A percentile compares a stretch with the other conserved stretches of the same genome.
These are phyloP conservation scores for Chiroxiphia lanceolata DNA, from an alignment of 2,797 vertebrate species.

Conservation along the genomic window DNA sequence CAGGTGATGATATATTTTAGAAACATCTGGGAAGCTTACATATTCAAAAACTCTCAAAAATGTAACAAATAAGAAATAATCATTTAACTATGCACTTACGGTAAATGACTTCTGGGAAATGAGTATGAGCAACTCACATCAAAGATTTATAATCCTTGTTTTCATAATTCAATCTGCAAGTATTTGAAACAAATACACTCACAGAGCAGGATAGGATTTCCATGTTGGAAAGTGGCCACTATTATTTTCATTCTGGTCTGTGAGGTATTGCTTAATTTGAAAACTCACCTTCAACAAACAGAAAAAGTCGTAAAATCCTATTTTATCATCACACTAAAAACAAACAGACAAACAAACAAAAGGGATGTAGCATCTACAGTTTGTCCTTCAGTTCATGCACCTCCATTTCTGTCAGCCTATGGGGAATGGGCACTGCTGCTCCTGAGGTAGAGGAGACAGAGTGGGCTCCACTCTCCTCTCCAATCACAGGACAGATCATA, in stretches of 20 bases:
- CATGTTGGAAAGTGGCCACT: background rate
- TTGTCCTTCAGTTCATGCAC: background rate
- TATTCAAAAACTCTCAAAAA: slow-evolving; percentile 15
- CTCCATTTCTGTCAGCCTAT: background rate
- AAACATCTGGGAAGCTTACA: background rate
- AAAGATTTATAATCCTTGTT: slow-evolving; percentile 2
- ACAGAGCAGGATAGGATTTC: background rate
- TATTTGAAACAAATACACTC: background rate
- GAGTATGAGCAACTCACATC: background rate
- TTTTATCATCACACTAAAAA: background rate
- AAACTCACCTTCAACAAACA: background rate
- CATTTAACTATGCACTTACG: background rate
- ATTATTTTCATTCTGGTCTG: background rate
- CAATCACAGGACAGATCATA: background rate
- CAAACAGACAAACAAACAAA: background rate
- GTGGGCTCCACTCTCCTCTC: background rate
- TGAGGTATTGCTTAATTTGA: background rate
- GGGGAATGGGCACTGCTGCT: background rate
- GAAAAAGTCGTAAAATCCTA: background rate
- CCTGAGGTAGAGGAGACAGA: background rate
- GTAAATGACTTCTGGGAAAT: slow-evolving; percentile 28
- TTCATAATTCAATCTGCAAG: background rate
- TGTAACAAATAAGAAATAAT: slow-evolving; percentile 22
- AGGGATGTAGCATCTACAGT: background rate
- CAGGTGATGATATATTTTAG: background rate